These are phyloP conservation scores for Lathronympha strigana DNA, from an alignment of 2,888 invertebrate species.

Conservation along the genomic window DNA sequence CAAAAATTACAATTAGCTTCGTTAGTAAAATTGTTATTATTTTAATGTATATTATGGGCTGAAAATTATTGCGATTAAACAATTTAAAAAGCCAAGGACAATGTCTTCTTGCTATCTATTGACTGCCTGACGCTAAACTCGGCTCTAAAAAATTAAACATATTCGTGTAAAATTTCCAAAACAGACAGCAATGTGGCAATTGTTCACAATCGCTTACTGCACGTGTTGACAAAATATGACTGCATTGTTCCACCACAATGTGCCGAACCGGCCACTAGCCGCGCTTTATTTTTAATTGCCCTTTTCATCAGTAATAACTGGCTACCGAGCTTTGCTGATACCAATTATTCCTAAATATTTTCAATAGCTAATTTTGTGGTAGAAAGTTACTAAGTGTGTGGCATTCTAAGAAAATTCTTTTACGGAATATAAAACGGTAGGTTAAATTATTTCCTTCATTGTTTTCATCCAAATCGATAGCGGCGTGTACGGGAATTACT, in stretches of 20 bases:
- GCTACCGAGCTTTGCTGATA: not conserved
- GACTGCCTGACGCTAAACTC: conserved; percentile 4
- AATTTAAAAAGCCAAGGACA: not conserved
- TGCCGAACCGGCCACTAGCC: conserved; percentile 19
- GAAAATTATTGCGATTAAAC: too few relatives aligned
- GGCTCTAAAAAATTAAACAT: conserved; percentile 19
- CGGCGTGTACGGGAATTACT: too few relatives aligned
- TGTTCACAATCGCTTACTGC: conserved; percentile 28
- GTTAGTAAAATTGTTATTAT: too few relatives aligned
- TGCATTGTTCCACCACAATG: conserved; percentile 31
- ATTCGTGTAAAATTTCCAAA: conserved; percentile 28
- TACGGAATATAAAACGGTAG: too few relatives aligned
- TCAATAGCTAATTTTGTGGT: too few relatives aligned
- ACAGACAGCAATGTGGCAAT: conserved; percentile 31
- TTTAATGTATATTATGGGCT: too few relatives aligned
- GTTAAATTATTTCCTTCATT: too few relatives aligned
- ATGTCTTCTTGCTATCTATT: not conserved
- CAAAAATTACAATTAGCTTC: too few relatives aligned
- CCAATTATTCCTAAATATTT: too few relatives aligned
- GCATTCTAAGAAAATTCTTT: too few relatives aligned
- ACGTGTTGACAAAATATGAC: conserved; percentile 30
- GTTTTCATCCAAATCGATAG: too few relatives aligned
- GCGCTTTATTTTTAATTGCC: conserved; percentile 24
- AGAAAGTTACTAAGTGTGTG: too few relatives aligned
- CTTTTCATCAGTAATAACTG: conserved; percentile 18